Base-by-base conservation (phyloP, 2,113 vertebrate species). In the Tonatia bakeri region DNA sequence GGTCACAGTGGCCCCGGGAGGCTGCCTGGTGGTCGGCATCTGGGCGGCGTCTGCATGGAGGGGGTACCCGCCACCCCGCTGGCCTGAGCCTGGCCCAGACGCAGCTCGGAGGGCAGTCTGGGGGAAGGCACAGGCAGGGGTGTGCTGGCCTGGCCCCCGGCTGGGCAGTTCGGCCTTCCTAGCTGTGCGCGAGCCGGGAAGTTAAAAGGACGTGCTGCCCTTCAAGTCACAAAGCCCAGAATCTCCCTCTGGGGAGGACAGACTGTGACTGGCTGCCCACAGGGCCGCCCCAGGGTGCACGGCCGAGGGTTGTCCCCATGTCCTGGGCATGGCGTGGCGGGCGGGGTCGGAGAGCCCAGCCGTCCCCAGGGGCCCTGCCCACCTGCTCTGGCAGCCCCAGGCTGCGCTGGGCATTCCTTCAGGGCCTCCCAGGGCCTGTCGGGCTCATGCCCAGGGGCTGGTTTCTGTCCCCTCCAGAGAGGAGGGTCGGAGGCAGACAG, bases 261-360 rank as follows among this genome's bases (percentile, higher is more conserved):
- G 50, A 13, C 73, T 56, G 45, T 31, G 50, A 38, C 50, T 26
- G 7, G 1, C 52, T 16, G 1, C 33, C 76, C 3, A 0, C 14
- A 8, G 65, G 56, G 36, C 17, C 2, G 17, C 70, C 40, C 1
- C 14, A 4, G 12, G 24, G 36, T 0, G 6, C 8, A 1, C 2
- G 0, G 0, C 0, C 47, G 1, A 0, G 0, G 28, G 50, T 1
- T 1, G 11, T 36, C 7, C 16, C 43, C 1, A 36, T 7, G 52
- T 43, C 31, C 61, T 33, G 8, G 7, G 52, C 31, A 1, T 90
- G n/a, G 31, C 40, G 31, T 4, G 61, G 90, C 14, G 47, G 0
- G 40, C 45, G 20, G 13, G 1, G 43, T 47, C 31, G 52, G 61
- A 19, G 43, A 36, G 28, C n/a, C 36, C 50, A 4, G 70, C 36